Conservation (phyloP, 2,113 vertebrate species). For the Plotosus lineatus region DNA sequence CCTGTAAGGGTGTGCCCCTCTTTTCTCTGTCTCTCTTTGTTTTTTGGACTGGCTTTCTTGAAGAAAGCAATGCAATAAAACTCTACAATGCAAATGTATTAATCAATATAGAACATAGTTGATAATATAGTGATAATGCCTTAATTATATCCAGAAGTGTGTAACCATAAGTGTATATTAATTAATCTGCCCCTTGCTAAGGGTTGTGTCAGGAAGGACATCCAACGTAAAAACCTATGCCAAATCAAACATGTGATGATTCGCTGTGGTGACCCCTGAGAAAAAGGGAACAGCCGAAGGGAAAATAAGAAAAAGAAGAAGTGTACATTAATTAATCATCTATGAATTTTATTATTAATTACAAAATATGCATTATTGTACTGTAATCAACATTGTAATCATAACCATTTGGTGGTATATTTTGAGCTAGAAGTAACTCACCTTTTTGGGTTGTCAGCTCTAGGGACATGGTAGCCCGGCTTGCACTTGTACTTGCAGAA, state of each 20-base stretch:
- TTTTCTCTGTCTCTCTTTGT: too few relatives aligned
- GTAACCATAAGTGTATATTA: not conserved
- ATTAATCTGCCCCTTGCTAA: too few relatives aligned
- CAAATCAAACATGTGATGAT: too few relatives aligned
- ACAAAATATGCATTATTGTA: not conserved
- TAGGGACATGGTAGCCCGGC: conserved; percentile 89
- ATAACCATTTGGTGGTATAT: not conserved
- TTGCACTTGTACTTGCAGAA: conserved; percentile 98
- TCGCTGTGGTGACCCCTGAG: too few relatives aligned
- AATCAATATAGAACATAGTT: not conserved
- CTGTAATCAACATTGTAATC: not conserved
- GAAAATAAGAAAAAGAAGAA: too few relatives aligned
- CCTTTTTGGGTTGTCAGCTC: conserved; percentile 81
- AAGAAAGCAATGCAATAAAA: too few relatives aligned
- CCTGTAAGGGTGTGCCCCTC: too few relatives aligned
- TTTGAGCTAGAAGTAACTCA: conserved; percentile 43
- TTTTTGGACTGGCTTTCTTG: not conserved
- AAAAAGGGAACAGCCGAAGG: too few relatives aligned
- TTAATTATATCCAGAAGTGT: not conserved
- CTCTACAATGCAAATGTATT: not conserved
- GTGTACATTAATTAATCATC: not conserved
- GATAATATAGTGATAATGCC: not conserved
- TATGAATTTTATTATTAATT: not conserved
- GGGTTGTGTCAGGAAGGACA: too few relatives aligned
- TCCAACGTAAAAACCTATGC: too few relatives aligned